phyloP scores from a whole-genome alignment of 1,140 invertebrate genomes.

The Drosophila baimaii region DNA sequence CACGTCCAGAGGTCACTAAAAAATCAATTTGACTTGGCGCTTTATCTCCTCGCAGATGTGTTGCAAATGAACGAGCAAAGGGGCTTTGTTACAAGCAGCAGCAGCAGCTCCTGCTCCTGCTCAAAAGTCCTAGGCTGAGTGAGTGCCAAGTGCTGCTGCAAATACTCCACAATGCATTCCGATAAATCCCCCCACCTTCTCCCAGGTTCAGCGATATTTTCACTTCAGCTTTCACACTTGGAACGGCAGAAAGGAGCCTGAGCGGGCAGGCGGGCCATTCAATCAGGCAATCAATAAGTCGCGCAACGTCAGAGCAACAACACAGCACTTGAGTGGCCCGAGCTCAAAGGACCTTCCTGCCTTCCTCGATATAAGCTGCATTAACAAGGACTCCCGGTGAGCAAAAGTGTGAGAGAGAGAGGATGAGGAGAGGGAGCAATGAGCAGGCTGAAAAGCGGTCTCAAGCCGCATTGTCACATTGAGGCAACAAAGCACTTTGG shows the following conservation, averaged over 20 bases:
- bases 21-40: constrained; percentile 36
- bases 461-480: constrained; percentile 24
- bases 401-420: neutral
- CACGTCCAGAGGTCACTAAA: constrained; percentile 34
- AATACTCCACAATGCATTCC: constrained; percentile 20
- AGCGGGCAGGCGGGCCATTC: constrained; percentile 8
- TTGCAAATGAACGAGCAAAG: constrained; percentile 16
- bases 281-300: constrained; percentile 48
- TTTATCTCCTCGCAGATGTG: constrained; percentile 8
- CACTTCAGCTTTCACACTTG: constrained; percentile 7
- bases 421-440: neutral
- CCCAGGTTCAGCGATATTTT: constrained; percentile 16
- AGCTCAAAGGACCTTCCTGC: constrained; percentile 20
- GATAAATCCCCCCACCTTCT: neutral
- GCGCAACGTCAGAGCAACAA: constrained; percentile 29
- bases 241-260: neutral
- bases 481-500: constrained; percentile 6
- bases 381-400: constrained; percentile 15
- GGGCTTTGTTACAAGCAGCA: constrained; percentile 10
- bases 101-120: neutral
- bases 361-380: constrained; percentile 33
- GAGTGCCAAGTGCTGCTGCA: constrained; percentile 28
- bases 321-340: constrained; percentile 20
- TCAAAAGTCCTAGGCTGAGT: constrained; percentile 17
- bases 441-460: constrained; percentile 7